Conservation (phyloP, 92 coral and sea anemone genomes). For the Chrysogorgia sp. region DNA sequence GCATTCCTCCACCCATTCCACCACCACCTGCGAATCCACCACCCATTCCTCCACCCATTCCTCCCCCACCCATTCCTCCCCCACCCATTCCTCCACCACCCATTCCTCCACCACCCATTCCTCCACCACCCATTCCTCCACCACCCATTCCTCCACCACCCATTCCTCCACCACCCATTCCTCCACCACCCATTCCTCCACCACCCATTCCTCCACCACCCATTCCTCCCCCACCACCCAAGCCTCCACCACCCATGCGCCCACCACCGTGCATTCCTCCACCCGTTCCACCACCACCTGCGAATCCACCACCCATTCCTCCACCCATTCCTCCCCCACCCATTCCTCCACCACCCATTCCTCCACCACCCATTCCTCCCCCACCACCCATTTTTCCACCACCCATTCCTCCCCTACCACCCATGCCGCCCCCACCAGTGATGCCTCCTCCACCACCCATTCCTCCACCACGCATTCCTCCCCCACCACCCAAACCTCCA, state of each 20-base stretch:
- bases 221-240: background rate
- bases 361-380: conserved; percentile 14
- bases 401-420: background rate
- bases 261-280: background rate
- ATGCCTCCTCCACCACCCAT: background rate
- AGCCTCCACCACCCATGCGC: background rate
- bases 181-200: conserved; percentile 17
- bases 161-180: conserved; percentile 1
- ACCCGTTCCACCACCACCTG: conserved; percentile 8
- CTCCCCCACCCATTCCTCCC: background rate
- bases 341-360: background rate
- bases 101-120: conserved; percentile 21
- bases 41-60: background rate
- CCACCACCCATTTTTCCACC: conserved; percentile 11
- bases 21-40: background rate
- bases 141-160: background rate
- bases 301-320: background rate
- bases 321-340: background rate
- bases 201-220: background rate
- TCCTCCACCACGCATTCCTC: background rate
- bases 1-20: conserved; percentile 6
- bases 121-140: conserved; percentile 8
- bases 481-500: background rate
- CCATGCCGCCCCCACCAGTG: background rate
- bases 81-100: conserved; percentile 21